Conservation (phyloP, 2,113 vertebrate genomes). For the Phoxinus phoxinus region DNA sequence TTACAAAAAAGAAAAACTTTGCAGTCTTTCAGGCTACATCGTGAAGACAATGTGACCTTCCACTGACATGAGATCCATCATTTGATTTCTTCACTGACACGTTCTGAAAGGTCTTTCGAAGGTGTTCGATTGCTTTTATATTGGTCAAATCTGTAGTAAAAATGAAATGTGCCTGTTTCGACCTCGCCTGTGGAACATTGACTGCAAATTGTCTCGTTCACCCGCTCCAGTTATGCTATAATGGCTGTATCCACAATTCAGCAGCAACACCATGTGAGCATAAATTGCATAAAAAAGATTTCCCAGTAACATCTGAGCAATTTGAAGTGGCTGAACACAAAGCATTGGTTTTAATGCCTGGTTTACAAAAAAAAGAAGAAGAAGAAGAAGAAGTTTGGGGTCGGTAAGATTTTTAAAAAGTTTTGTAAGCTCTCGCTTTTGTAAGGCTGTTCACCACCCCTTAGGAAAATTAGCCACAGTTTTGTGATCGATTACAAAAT, state of each 20-base stretch:
- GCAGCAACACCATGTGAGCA: too few relatives aligned
- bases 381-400: background rate
- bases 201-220: background rate
- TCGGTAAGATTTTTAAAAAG: background rate
- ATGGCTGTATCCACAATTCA: background rate
- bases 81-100: background rate
- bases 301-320: too few relatives aligned
- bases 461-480: too few relatives aligned
- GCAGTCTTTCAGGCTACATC: background rate
- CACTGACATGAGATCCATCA: background rate
- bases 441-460: too few relatives aligned
- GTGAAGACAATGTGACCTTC: constrained; percentile 10
- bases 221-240: background rate
- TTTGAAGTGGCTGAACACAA: too few relatives aligned
- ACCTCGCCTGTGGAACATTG: background rate
- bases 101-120: constrained; percentile 27
- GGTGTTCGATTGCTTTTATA: background rate
- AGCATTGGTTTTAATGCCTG: too few relatives aligned
- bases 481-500: too few relatives aligned
- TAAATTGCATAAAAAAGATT: background rate
- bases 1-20: too few relatives aligned
- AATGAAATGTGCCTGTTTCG: background rate
- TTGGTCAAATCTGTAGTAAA: constrained; percentile 4
- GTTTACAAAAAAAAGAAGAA: too few relatives aligned
- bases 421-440: too few relatives aligned